These are phyloP conservation scores for Poeciliopsis turrubarensis DNA, from an alignment of 2,113 vertebrate genomes.

Conservation along the genomic window DNA sequence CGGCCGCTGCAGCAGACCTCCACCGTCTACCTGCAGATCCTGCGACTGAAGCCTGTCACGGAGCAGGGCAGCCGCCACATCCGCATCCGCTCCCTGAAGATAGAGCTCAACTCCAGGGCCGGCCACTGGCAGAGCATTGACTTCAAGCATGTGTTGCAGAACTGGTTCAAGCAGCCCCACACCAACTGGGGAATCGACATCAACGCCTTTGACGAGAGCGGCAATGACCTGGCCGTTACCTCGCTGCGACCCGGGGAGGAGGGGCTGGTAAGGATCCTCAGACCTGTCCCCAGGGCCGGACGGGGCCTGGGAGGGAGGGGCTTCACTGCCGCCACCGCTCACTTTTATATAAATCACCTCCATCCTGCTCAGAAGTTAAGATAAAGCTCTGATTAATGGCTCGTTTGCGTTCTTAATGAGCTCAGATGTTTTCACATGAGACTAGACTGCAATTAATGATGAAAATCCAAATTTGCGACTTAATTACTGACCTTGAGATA, in stretches of 20 bases:
- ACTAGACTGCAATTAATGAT: not conserved
- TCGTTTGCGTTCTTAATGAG: not conserved
- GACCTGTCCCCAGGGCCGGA: constrained; percentile 66
- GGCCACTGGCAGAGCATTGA: constrained; percentile 99
- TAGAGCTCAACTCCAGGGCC: constrained; percentile 90
- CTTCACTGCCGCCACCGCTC: constrained; percentile 10
- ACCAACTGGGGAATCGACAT: constrained; percentile 99
- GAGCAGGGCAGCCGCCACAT: constrained; percentile 95
- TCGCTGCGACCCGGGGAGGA: constrained; percentile 94
- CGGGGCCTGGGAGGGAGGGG: not conserved
- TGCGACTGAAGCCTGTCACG: constrained; percentile 92
- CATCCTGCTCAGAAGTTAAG: not conserved
- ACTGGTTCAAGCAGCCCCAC: constrained; percentile 99
- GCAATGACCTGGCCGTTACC: constrained; percentile 96
- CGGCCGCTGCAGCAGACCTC: constrained; percentile 92
- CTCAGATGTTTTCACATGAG: not conserved
- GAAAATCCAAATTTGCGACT: not conserved
- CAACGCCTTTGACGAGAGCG: constrained; percentile 96
- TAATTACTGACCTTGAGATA: not conserved
- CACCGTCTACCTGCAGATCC: constrained; percentile 97
- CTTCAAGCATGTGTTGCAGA: constrained; percentile 98
- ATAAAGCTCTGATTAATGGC: not conserved
- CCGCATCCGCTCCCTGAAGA: constrained; percentile 96
- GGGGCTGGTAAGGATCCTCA: constrained; percentile 91
- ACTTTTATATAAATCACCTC: constrained; percentile 18